A percentile compares a stretch with the other conserved stretches of the same genome.
Conservation (phyloP, 2,888 invertebrate species). For the Agrochola macilenta region DNA sequence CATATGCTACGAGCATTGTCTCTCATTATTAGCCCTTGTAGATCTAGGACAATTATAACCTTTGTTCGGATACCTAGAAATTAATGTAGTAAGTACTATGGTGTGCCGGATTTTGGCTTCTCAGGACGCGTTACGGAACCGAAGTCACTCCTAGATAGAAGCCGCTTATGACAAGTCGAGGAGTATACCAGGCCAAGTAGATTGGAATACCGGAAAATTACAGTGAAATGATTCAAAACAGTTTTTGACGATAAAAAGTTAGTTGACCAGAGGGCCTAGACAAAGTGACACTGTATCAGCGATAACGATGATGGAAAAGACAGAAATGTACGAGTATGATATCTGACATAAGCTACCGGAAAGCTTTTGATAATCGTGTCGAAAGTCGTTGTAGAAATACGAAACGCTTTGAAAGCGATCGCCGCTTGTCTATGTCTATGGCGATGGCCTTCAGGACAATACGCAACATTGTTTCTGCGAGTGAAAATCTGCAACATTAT, state of each 20-base stretch:
- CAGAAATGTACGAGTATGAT: neutral
- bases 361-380: neutral
- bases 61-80: slow-evolving; percentile 19
- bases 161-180: neutral
- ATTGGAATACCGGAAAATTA: neutral
- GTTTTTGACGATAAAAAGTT: neutral
- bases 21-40: slow-evolving; percentile 57
- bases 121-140: neutral
- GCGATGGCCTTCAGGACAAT: too few relatives aligned
- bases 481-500: neutral
- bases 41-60: slow-evolving; percentile 59
- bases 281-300: neutral
- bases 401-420: neutral
- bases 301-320: neutral
- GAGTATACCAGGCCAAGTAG: neutral
- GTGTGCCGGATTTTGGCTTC: slow-evolving; percentile 3
- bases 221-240: neutral
- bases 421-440: too few relatives aligned
- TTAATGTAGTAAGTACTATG: neutral
- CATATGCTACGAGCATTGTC: slow-evolving; percentile 51
- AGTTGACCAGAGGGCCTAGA: neutral
- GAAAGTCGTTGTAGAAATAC: neutral
- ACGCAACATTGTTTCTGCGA: neutral
- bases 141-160: neutral
- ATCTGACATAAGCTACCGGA: neutral